Percentiles rank a stretch among this genome's conserved stretches.
These are phyloP conservation scores for Diarsia brunnea DNA, from an alignment of 2,888 invertebrate species.

Conservation along the genomic window DNA sequence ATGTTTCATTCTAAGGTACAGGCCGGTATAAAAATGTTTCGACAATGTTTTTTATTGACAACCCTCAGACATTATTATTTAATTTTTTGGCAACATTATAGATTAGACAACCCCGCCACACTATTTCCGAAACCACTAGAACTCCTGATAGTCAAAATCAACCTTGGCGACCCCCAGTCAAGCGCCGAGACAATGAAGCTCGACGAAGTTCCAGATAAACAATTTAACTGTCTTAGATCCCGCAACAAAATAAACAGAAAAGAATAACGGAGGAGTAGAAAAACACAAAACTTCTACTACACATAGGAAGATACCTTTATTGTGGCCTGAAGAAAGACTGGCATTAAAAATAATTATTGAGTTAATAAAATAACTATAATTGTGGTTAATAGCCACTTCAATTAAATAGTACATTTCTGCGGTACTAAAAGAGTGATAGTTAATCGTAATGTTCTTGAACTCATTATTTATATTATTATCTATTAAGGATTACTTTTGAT, in stretches of 20 bases:
- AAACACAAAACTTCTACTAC: too few relatives aligned
- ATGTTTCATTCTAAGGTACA: constrained; percentile 54
- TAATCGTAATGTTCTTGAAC: constrained; percentile 12
- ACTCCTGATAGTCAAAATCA: too few relatives aligned
- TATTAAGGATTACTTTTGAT: background rate
- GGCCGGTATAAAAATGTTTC: constrained; percentile 29
- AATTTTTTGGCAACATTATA: background rate
- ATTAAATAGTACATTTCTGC: background rate
- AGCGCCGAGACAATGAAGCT: too few relatives aligned
- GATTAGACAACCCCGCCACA: background rate
- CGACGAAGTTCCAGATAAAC: too few relatives aligned
- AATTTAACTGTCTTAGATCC: too few relatives aligned
- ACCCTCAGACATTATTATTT: background rate
- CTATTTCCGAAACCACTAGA: too few relatives aligned
- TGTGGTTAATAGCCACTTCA: constrained; percentile 23
- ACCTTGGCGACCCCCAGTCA: too few relatives aligned
- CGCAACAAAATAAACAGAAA: too few relatives aligned
- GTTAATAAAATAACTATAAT: constrained; percentile 23
- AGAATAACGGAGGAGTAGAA: too few relatives aligned
- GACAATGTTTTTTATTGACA: constrained; percentile 12
- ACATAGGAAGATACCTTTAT: background rate
- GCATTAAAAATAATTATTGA: constrained; percentile 11
- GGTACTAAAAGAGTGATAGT: constrained; percentile 5
- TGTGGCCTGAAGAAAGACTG: background rate
- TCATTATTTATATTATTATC: constrained; percentile 14